Evolutionary conservation across 2,888 invertebrate genomes (phyloP).

Genomic region (Copidosoma aretas): DNA sequence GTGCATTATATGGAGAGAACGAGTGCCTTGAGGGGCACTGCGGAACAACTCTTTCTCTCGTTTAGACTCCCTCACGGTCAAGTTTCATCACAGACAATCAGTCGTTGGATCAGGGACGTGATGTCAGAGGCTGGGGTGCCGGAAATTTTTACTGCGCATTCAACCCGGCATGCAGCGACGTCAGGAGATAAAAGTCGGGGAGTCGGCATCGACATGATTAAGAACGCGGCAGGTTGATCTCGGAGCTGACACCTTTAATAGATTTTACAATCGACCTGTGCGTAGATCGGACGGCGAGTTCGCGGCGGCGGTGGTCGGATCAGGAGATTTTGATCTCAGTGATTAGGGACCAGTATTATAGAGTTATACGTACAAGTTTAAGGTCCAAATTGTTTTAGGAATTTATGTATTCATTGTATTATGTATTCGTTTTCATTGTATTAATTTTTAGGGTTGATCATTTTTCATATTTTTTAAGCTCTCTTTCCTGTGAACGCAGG

Average conservation of each 20-base stretch:
- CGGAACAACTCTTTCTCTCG: constrained; percentile 3
- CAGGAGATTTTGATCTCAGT: no score
- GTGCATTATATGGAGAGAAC: neutral
- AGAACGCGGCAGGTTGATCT: constrained; percentile 23
- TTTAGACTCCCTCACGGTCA: constrained; percentile 10
- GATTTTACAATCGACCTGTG: constrained; percentile 22
- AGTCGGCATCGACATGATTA: constrained; percentile 17
- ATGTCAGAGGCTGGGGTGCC: constrained; percentile 7
- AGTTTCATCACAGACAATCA: constrained; percentile 18
- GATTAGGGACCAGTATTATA: no score
- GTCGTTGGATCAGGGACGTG: constrained; percentile 19
- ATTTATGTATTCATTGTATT: no score
- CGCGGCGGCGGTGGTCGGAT: neutral
- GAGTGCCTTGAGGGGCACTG: neutral
- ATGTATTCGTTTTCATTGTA: no score
- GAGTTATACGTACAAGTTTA: no score
- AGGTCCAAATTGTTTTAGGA: no score
- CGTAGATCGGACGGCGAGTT: neutral
- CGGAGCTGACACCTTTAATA: neutral
- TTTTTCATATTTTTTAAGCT: no score
- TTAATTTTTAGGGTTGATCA: no score
- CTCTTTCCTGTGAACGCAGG: no score
- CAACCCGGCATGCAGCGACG: constrained; percentile 28
- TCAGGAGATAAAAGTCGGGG: constrained; percentile 16
- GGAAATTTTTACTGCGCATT: constrained; percentile 11